phyloP scores from a whole-genome alignment of 2,113 vertebrate genomes.

The Atherinomorus stipes region DNA sequence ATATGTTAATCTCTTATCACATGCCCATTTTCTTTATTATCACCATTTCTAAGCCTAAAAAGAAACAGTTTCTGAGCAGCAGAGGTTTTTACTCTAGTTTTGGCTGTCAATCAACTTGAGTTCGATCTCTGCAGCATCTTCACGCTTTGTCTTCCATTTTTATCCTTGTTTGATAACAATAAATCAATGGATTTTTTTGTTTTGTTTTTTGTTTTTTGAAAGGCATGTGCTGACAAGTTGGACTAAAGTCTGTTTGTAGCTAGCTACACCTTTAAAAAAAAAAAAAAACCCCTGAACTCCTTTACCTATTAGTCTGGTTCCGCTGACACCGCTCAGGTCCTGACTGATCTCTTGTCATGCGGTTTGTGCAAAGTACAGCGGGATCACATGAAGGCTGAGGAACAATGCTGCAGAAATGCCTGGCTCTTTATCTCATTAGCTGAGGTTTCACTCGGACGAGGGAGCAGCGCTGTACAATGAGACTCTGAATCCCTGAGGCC shows the following conservation, averaged over 20 bases:
- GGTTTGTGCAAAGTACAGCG: conserved; percentile 50
- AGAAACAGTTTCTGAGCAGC: not conserved
- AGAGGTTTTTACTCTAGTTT: conserved; percentile 34
- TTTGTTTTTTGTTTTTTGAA: conserved; percentile 25
- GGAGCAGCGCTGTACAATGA: conserved; percentile 48
- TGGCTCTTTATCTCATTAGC: conserved; percentile 66
- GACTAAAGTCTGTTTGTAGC: conserved; percentile 35
- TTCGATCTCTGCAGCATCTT: conserved; percentile 47
- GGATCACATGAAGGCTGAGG: conserved; percentile 50
- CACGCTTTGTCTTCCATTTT: conserved; percentile 48
- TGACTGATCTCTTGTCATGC: conserved; percentile 49
- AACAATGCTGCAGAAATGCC: conserved; percentile 53
- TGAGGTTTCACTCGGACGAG: conserved; percentile 44
- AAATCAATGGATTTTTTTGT: conserved; percentile 46
- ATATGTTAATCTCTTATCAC: conserved; percentile 64
- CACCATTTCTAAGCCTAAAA: not conserved
- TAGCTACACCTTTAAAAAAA: not conserved
- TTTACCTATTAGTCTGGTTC: conserved; percentile 22
- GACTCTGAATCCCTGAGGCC: conserved; percentile 31
- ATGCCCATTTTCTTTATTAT: conserved; percentile 29
- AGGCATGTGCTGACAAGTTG: conserved; percentile 20
- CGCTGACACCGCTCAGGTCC: conserved; percentile 27
- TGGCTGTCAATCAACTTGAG: conserved; percentile 25
- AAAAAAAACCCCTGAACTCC: conserved; percentile 14
- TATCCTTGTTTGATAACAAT: conserved; percentile 49